Base-by-base conservation (phyloP, 2,113 vertebrate genomes). In the Alexandromys fortis region DNA sequence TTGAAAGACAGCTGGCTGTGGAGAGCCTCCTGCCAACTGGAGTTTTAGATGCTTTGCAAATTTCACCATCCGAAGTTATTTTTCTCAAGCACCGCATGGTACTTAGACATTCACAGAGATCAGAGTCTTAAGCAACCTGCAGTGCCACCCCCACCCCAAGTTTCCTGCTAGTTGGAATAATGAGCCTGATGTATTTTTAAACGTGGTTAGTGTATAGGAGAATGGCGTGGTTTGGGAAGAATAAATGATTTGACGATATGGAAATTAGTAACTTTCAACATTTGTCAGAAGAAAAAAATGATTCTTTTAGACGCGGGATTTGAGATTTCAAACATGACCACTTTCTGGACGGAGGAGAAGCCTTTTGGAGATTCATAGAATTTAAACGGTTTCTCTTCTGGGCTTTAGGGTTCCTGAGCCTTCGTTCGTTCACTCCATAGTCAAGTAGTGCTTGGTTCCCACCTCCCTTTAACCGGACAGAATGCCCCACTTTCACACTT, bases 41-140 rank as follows among this genome's bases (percentile, higher is more conserved):
- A 63, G 72, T 89, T 96, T 89, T 88, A 96, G 81, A 86, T 93
- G 22, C 90, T 93, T 94, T 96, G 92, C 90, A 89, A 78, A 96
- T 96, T 77, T 96, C 85, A 86, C 58, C 85, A 28, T 81, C 42
- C 11, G n/a, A 92, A 87, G 10, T 89, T 75, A n/a, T 86, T 90
- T 72, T 65, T n/a, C 16, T 88, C 63, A 77, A 82, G 58, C 89
- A 68, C 76, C 49, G 19, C 91, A 33, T 30, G 83, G 92, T 90
- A 8, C 68, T 95, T 90, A 45, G 1, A 93, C n/a, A 85, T 82
- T 35, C 65, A 68, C 70, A 94, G 24, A 95, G 89, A 76, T 93
- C 83, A 55, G 91, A 79, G 86, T 76, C 38, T 92, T 30, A 58
- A 58, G 81, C 76, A 67, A n/a, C 72, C 21, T 42, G 0, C 21